These are phyloP conservation scores for Anarrhichthys ocellatus DNA, from an alignment of 2,113 vertebrate species.

Conservation along the genomic window DNA sequence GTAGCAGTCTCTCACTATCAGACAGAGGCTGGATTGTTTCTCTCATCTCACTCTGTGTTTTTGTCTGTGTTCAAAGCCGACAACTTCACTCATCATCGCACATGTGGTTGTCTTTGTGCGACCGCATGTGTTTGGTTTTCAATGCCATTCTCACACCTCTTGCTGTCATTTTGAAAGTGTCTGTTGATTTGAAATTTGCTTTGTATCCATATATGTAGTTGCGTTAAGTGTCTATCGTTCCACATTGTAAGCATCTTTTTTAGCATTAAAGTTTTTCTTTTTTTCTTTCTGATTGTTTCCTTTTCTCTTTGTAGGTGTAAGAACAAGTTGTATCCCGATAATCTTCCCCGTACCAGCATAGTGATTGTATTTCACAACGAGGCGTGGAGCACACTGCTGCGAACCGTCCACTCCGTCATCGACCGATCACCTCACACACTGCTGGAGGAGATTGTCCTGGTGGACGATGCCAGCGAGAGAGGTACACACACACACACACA, in stretches of 20 bases:
- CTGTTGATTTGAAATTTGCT: background rate
- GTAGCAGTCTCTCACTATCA: slow-evolving; percentile 43
- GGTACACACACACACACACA: slow-evolving; percentile 79
- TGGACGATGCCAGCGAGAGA: slow-evolving; percentile 98
- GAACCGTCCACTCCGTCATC: slow-evolving; percentile 96
- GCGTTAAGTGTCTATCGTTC: background rate
- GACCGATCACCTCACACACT: slow-evolving; percentile 94
- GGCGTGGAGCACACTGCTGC: slow-evolving; percentile 96
- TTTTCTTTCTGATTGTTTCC: background rate
- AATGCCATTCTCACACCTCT: background rate
- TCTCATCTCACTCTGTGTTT: slow-evolving; percentile 27
- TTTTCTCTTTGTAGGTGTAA: slow-evolving; percentile 88
- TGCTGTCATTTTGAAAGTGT: background rate
- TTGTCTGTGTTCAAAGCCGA: slow-evolving; percentile 26
- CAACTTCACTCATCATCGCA: slow-evolving; percentile 5
- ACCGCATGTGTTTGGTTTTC: background rate
- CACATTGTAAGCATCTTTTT: background rate
- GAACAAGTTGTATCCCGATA: slow-evolving; percentile 95
- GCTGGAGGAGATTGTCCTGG: slow-evolving; percentile 95
- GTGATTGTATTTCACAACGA: slow-evolving; percentile 99
- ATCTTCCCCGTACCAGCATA: slow-evolving; percentile 95
- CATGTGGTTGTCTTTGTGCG: slow-evolving; percentile 1
- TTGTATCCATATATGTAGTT: background rate
- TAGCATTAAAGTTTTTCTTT: background rate
- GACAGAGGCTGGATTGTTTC: slow-evolving; percentile 46